A percentile compares a stretch with the other conserved stretches of the same genome.
These are phyloP conservation scores for Sminthopsis crassicaudata DNA, from an alignment of 2,113 vertebrate species.

Conservation along the genomic window DNA sequence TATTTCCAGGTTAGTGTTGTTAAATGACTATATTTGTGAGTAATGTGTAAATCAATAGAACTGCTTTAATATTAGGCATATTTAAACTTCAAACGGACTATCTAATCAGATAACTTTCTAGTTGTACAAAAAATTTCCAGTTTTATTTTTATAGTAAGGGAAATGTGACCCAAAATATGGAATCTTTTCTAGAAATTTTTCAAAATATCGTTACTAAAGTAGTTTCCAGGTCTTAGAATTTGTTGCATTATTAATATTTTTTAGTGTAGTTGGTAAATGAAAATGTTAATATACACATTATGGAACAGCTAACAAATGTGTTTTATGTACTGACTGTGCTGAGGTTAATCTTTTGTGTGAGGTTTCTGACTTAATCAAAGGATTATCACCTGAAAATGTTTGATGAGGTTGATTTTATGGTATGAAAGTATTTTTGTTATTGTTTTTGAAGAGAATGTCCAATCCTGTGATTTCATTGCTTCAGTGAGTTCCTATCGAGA, in stretches of 20 bases:
- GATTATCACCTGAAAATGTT: neutral
- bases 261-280: neutral
- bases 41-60: neutral
- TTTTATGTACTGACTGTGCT: neutral
- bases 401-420: neutral
- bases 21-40: neutral
- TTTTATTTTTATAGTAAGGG: neutral
- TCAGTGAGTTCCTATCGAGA: neutral
- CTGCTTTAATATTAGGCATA: neutral
- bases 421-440: neutral
- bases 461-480: neutral
- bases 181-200: neutral
- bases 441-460: neutral
- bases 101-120: neutral
- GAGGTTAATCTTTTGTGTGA: neutral
- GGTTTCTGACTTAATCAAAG: neutral
- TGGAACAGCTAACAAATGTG: neutral
- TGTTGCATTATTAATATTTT: neutral
- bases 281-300: neutral
- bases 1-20: neutral
- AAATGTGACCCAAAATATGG: neutral
- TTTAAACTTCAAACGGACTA: neutral
- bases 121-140: neutral
- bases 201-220: neutral
- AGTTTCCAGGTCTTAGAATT: neutral